Base-by-base conservation (phyloP, 2,888 invertebrate genomes). In the Steromphala cineraria region DNA sequence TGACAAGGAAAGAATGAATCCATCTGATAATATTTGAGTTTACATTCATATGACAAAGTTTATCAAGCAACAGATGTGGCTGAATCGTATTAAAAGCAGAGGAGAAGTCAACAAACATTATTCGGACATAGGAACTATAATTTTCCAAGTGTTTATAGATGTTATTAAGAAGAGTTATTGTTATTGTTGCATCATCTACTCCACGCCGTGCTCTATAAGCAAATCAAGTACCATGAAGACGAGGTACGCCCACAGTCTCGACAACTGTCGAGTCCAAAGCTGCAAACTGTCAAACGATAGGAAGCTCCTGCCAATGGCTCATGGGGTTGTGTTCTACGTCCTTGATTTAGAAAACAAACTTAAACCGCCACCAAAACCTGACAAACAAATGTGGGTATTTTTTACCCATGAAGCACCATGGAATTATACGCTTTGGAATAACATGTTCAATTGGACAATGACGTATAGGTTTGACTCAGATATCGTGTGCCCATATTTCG, bases 381-480 rank as follows among this genome's bases (percentile, higher is more conserved):
- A 40, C 46, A 46, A 52, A 52, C 75, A 75, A 52, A 75, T 75
- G 24, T 75, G 75, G 75, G 17, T 75, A 40, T 75, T 46, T 19
- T 75, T 75, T 75, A 52, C 52, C 19, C 46, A 46, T 17, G 75
- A 75, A 46, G 2, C 46, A 10, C 75, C 75, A 17, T 21, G 40
- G 75, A 13, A 75, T 46, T 75, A 21, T n/a, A n/a, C 17, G 7
- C 1, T 15, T 3, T 82, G 82, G 80, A 62, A 55, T 1, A 36
- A 67, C 36, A 53, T 24, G 31, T 82, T 83, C 74, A 80, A 82
- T 75, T 79, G 77, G 78, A 82, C 83, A 17, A 79, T 82, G 79
- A 82, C 79, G 19, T 83, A 82, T 62, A 62, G 82, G 40, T 36
- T 46, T 19, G 79, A 82, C 67, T 79, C 83, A 1, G 79, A 80